Conservation (phyloP, 2,797 vertebrate species). For the Serranus cabrilla region DNA sequence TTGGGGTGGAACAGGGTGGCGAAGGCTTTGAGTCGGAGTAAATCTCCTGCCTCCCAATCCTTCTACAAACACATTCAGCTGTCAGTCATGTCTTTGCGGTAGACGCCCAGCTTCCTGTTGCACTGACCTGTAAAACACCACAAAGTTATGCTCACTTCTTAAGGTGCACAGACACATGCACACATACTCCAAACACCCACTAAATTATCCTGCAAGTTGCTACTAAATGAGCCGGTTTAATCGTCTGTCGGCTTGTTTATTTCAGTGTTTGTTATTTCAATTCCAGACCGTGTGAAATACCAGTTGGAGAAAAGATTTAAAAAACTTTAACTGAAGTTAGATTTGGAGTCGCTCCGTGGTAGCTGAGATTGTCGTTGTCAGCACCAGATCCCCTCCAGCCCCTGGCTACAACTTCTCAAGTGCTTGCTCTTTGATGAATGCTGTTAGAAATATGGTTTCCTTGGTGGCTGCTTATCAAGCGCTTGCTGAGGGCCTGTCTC, state of each 20-base stretch:
- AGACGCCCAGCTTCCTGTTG: conserved; percentile 64
- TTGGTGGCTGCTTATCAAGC: conserved; percentile 13
- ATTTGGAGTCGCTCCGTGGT: not conserved
- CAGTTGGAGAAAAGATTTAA: not conserved
- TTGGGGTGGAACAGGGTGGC: not conserved
- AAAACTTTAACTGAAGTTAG: conserved; percentile 4
- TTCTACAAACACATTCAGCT: conserved; percentile 57
- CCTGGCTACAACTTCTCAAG: not conserved
- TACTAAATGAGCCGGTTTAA: conserved; percentile 14
- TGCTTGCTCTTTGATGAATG: not conserved
- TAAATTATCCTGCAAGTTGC: not conserved
- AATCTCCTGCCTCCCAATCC: conserved; percentile 10
- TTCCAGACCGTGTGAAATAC: not conserved
- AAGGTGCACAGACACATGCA: not conserved
- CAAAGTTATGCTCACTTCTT: conserved; percentile 22
- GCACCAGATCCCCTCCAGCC: not conserved
- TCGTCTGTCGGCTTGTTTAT: not conserved
- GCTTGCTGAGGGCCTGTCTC: not conserved
- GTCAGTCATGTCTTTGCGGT: conserved; percentile 59
- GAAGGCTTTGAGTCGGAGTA: conserved; percentile 6
- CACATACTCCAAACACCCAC: conserved; percentile 5
- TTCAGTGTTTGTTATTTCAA: not conserved
- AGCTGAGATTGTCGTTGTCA: conserved; percentile 7
- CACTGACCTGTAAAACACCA: conserved; percentile 51
- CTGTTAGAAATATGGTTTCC: not conserved